A percentile compares a stretch with the other conserved stretches of the same genome.
Evolutionary conservation across 2,797 vertebrate species (phyloP).

Genomic region (Urocyon cinereoargenteus): DNA sequence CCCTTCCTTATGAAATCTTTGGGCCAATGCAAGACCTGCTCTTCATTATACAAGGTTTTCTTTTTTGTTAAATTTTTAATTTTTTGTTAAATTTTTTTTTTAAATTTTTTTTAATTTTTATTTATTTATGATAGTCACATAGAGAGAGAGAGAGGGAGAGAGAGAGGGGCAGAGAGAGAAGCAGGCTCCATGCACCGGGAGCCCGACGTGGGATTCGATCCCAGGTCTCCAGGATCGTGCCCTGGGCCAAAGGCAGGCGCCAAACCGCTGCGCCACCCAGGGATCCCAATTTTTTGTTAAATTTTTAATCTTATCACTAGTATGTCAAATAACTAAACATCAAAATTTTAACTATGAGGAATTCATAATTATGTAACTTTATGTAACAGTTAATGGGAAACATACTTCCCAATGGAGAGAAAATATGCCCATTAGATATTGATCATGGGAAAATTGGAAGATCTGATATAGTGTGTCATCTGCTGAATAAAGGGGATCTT

Average conservation of each 20-base stretch:
- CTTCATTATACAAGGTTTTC: neutral
- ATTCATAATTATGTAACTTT: slow-evolving; percentile 18
- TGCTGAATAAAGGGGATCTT: neutral
- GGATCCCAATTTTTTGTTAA: slow-evolving; percentile 40
- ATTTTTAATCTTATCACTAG: slow-evolving; percentile 11
- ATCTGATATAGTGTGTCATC: neutral
- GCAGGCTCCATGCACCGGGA: no score
- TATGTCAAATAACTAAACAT: slow-evolving; percentile 20
- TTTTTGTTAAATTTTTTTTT: slow-evolving; percentile 29
- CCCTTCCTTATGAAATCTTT: neutral
- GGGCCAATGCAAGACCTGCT: neutral
- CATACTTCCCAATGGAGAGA: neutral
- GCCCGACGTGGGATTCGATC: no score
- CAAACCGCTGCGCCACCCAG: no score
- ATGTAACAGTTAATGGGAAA: neutral
- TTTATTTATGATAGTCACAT: no score
- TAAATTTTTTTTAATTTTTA: no score
- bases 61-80: slow-evolving; percentile 30
- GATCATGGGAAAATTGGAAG: neutral
- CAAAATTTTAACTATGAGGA: neutral
- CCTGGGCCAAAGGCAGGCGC: no score
- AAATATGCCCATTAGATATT: neutral
- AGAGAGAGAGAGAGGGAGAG: no score
- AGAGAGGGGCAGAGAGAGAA: no score
- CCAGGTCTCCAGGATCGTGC: no score